A percentile compares a stretch with the other conserved stretches of the same genome.
phyloP scores from a whole-genome alignment of 2,797 vertebrate genomes.

The Micropoecilia bifurca region DNA sequence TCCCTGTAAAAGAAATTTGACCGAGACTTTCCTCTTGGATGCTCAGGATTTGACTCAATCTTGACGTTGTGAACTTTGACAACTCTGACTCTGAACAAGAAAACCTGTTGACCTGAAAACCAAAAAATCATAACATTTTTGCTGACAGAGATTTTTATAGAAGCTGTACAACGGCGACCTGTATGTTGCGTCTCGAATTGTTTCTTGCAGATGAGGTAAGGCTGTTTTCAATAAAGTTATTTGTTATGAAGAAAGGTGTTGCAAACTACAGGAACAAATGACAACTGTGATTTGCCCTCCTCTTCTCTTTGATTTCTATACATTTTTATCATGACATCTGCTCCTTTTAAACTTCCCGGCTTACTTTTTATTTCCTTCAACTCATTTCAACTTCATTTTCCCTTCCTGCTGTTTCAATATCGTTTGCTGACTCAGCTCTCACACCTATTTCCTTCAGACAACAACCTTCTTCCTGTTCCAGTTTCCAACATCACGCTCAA shows the following conservation, averaged over 20 bases:
- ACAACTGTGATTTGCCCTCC: not conserved
- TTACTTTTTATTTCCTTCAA: slow-evolving; percentile 12
- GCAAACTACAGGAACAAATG: not conserved
- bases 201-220: not conserved
- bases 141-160: not conserved
- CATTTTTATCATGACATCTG: not conserved
- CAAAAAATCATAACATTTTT: not conserved
- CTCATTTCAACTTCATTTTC: slow-evolving; percentile 1
- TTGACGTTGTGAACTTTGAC: not conserved
- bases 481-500: slow-evolving; percentile 5
- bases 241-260: not conserved
- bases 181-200: not conserved
- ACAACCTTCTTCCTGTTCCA: slow-evolving; percentile 1
- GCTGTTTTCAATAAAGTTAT: not conserved
- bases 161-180: not conserved
- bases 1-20: not conserved
- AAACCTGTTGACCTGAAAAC: not conserved
- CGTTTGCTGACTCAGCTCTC: slow-evolving; percentile 41
- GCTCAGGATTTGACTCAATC: not conserved
- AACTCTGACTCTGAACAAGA: not conserved
- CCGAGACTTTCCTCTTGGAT: not conserved
- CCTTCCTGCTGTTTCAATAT: slow-evolving; percentile 8
- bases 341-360: not conserved
- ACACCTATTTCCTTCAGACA: slow-evolving; percentile 19
- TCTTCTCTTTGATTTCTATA: not conserved